Evolutionary conservation across 2,113 vertebrate genomes (phyloP), one percentile per base, ranked within the genome.

Genomic region (Otis tarda): DNA sequence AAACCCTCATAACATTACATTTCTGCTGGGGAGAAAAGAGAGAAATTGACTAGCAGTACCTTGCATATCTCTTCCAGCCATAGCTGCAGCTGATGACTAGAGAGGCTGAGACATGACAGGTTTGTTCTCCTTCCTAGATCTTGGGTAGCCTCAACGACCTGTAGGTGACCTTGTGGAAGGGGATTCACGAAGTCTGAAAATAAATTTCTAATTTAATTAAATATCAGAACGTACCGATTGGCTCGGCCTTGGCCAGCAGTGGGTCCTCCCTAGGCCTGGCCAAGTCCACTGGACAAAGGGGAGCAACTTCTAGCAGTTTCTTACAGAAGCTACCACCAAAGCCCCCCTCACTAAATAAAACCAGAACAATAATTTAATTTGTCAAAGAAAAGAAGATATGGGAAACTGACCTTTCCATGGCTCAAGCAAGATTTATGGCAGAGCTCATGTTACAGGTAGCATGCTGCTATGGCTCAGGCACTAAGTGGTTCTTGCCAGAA

Each of bases 1-100:
- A 41, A 16, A 4, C 1, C 1, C 9, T 65, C 30, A 19, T 70
- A 82, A 50, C 1, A 3, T 56, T 47, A 31, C 2, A 16, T 57
- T 61, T 75, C 41, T 67, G 33, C 17, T 41, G 24, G 23, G 10
- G 18, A 60, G 14, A 57, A 52, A 65, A 57, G 9, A 37, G 10
- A 90, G 16, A 56, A 49, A 47, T 15, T 33, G 19, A 33, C 28
- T 35, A 59, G 18, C 9, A n/a, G 10, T 41, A 27, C 14, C 75
- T 12, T 35, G 3, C 19, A 8, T 39, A 1, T 2, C 12, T 49
- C 11, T 83, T 87, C 27, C 24, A 69, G 31, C 14, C 21, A 59
- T 21, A 85, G 28, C 17, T 47, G 41, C 14, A 49, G 20, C 11
- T 76, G 49, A 14, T 7, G 10, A 14, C 9, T n/a, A 11, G 4